phyloP scores from a whole-genome alignment of 2,113 vertebrate species.

The Meleagris gallopavo region DNA sequence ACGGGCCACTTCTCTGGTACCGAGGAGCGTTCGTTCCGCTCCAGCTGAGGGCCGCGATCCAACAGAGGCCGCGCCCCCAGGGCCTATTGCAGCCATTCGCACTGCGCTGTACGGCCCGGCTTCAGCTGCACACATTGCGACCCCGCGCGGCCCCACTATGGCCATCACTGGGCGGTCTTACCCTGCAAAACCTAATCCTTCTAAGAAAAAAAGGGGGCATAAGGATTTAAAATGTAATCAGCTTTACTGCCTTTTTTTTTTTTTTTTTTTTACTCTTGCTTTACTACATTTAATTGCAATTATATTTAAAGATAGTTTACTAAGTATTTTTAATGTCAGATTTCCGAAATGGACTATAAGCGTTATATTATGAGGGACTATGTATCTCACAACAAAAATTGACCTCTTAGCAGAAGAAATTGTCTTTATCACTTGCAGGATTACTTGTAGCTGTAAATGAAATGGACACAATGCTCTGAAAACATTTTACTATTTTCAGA shows the following conservation, averaged over 20 bases:
- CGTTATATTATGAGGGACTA: not conserved
- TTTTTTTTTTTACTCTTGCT: not conserved
- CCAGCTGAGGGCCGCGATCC: too few relatives aligned
- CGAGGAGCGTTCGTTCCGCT: not conserved
- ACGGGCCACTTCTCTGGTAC: fast-evolving
- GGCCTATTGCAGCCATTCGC: too few relatives aligned
- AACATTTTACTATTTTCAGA: not conserved
- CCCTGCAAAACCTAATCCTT: too few relatives aligned
- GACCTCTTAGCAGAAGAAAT: not conserved
- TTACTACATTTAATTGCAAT: not conserved
- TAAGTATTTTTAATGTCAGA: not conserved
- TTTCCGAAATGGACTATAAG: not conserved
- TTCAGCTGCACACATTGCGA: too few relatives aligned
- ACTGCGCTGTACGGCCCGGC: too few relatives aligned
- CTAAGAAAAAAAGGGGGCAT: not conserved
- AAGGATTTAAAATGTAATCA: not conserved
- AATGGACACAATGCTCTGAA: not conserved
- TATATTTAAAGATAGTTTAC: not conserved
- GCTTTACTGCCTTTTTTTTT: not conserved
- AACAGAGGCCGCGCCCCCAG: too few relatives aligned
- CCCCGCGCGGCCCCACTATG: too few relatives aligned
- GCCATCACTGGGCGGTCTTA: too few relatives aligned
- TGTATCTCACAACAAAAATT: not conserved
- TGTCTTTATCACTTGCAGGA: not conserved
- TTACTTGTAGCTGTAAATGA: not conserved